Percentiles rank a stretch among this genome's conserved stretches.
Conservation (phyloP, 64 coral and sea anemone genomes). For the Stichodactyla mertensii region DNA sequence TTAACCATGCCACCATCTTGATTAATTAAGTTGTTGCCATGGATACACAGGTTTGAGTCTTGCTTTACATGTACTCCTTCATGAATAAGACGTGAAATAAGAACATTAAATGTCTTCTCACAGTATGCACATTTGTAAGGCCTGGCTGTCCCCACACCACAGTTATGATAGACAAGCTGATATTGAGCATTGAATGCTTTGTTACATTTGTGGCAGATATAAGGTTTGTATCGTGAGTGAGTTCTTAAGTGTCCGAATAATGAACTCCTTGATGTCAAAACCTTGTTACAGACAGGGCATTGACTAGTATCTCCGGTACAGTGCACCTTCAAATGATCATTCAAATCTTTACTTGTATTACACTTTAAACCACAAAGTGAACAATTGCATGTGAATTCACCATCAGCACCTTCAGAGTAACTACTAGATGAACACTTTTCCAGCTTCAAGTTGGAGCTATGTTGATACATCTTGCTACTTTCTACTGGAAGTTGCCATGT, state of each 20-base stretch:
- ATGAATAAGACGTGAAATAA: not conserved
- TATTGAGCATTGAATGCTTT: not conserved
- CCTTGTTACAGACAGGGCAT: not conserved
- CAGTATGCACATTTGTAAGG: not conserved
- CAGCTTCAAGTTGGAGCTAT: not conserved
- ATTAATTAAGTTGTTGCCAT: not conserved
- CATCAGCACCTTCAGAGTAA: not conserved
- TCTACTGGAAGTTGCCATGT: not conserved
- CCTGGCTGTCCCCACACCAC: not conserved
- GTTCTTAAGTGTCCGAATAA: not conserved
- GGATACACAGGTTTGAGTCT: not conserved
- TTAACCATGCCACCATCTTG: not conserved
- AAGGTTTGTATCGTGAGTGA: not conserved
- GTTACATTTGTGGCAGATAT: not conserved
- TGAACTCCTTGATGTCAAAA: not conserved
- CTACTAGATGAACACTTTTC: not conserved
- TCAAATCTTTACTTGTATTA: not conserved
- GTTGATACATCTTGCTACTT: not conserved
- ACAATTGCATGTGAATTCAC: not conserved
- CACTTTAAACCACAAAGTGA: not conserved
- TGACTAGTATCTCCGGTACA: not conserved
- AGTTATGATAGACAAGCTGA: not conserved
- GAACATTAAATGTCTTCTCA: not conserved
- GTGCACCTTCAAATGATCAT: not conserved
- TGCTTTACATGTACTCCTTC: not conserved